Conservation (phyloP, 2,113 vertebrate species). For the Perccottus glenii region DNA sequence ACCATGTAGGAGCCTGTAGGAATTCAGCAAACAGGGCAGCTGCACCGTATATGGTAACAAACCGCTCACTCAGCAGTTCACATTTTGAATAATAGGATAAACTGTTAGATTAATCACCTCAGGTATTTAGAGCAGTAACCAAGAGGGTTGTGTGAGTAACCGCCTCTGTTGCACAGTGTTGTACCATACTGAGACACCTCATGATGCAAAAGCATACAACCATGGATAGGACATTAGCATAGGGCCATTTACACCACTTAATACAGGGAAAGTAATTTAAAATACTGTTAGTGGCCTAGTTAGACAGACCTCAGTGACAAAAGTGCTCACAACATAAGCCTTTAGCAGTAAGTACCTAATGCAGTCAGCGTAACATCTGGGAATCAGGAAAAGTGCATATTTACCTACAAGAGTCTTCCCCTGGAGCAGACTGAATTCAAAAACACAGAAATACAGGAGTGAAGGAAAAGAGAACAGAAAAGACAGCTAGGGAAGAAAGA, state of each 20-base stretch:
- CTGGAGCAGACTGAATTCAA: constrained; percentile 37
- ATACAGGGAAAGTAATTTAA: background rate
- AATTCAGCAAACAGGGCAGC: constrained; percentile 44
- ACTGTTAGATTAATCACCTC: constrained; percentile 40
- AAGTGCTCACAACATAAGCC: constrained; percentile 10
- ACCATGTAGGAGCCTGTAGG: constrained; percentile 11
- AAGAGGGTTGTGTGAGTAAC: constrained; percentile 14
- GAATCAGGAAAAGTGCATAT: constrained; percentile 26
- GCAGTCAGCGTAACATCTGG: constrained; percentile 16
- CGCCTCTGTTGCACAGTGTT: background rate
- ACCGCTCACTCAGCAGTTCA: constrained; percentile 46
- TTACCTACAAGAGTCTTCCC: constrained; percentile 29
- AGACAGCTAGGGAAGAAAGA: too few relatives aligned
- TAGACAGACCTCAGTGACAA: constrained; percentile 12
- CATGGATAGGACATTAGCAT: too few relatives aligned
- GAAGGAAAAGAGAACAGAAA: background rate
- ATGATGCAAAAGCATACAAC: background rate
- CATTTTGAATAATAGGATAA: constrained; percentile 35
- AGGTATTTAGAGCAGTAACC: constrained; percentile 42
- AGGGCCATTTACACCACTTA: too few relatives aligned
- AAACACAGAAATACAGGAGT: constrained; percentile 34
- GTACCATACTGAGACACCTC: constrained; percentile 19
- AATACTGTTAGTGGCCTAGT: constrained; percentile 18
- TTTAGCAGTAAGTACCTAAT: constrained; percentile 14
- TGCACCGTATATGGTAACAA: constrained; percentile 30